Conservation (phyloP, 35 echinoderm and acorn worm species). For the Ptychodera flava region DNA sequence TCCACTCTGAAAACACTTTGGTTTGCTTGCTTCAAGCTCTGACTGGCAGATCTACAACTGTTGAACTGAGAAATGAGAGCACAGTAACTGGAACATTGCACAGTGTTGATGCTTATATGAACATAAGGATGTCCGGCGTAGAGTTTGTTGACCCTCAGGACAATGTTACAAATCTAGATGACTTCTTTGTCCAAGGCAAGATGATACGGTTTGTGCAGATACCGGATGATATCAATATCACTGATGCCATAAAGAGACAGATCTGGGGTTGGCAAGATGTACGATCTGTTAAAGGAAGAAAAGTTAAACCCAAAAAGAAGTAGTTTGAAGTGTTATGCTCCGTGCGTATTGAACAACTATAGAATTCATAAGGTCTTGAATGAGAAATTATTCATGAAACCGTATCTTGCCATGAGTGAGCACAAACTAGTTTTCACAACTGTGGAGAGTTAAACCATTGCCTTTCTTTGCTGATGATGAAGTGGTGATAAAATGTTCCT, state of each 20-base stretch:
- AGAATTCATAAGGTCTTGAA: no score
- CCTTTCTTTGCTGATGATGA: no score
- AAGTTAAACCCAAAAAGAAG: background rate
- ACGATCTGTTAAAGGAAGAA: background rate
- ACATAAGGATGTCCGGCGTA: constrained; percentile 72
- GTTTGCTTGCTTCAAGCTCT: constrained; percentile 68
- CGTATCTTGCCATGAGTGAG: no score
- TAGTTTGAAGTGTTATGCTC: no score
- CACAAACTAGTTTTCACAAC: no score
- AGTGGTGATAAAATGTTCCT: no score
- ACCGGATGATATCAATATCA: constrained; percentile 78
- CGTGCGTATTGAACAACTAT: no score
- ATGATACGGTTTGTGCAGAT: constrained; percentile 80
- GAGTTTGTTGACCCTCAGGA: constrained; percentile 43
- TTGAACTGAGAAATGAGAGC: constrained; percentile 80
- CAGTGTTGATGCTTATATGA: constrained; percentile 92
- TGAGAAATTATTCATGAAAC: no score
- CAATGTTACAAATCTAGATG: constrained; percentile 26
- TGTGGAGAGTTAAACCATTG: no score
- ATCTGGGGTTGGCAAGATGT: background rate
- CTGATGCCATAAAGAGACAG: constrained; percentile 47
- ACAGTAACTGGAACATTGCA: constrained; percentile 48
- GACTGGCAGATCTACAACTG: constrained; percentile 49
- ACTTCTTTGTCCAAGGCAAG: constrained; percentile 64
- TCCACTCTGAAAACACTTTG: constrained; percentile 56